Evolutionary conservation across 2,113 vertebrate genomes (phyloP).

Genomic region (Corythornis vintsioides): DNA sequence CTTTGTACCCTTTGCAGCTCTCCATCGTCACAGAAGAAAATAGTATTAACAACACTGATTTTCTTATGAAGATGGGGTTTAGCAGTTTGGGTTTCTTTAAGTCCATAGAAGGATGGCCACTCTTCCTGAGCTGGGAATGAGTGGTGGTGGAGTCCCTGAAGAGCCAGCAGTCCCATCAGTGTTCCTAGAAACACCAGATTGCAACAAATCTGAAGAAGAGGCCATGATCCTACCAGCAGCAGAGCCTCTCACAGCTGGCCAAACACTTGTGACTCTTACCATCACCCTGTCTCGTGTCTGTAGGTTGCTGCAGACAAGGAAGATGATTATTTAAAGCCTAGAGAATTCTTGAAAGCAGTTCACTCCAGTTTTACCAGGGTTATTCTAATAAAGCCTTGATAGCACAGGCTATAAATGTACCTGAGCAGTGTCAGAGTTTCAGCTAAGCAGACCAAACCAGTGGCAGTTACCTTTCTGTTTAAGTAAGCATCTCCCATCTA

Average conservation of each 20-base stretch:
- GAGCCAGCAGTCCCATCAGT: background rate
- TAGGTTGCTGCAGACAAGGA: background rate
- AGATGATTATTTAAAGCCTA: background rate
- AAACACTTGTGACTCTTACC: background rate
- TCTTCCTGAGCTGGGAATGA: background rate
- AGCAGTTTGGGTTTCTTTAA: background rate
- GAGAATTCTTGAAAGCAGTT: background rate
- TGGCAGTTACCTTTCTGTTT: background rate
- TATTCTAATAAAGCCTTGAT: background rate
- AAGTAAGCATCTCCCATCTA: background rate
- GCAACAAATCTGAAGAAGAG: background rate
- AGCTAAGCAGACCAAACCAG: background rate
- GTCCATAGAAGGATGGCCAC: background rate
- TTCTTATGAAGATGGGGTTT: background rate
- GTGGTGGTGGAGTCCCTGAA: background rate
- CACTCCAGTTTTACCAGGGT: background rate
- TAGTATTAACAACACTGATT: background rate
- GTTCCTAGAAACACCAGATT: background rate
- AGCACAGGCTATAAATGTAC: background rate
- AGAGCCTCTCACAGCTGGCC: background rate
- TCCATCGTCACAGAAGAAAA: background rate
- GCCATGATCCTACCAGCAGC: rapidly evolving
- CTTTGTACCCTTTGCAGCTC: background rate
- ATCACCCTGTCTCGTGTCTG: rapidly evolving
- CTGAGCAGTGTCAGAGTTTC: background rate